Conservation (phyloP, 1,140 invertebrate genomes). For the Helicoverpa armigera region DNA sequence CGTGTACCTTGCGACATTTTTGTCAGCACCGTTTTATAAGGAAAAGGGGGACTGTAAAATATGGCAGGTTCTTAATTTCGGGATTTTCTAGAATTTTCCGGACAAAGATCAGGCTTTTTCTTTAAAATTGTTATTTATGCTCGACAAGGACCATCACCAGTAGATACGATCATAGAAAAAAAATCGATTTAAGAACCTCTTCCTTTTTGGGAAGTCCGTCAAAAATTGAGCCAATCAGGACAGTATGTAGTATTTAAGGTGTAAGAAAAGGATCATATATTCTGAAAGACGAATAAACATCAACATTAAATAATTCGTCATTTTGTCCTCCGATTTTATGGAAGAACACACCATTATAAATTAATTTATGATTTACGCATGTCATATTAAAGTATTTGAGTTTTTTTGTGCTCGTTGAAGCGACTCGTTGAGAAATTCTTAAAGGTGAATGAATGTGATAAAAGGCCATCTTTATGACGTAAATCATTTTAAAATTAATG, state of each 20-base stretch:
- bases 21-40: background rate
- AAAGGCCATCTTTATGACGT: slow-evolving; percentile 25
- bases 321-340: background rate
- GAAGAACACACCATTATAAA: slow-evolving; percentile 29
- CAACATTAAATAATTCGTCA: background rate
- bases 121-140: too few species aligned
- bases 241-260: too few species aligned
- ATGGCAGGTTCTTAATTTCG: background rate
- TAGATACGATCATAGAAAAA: too few species aligned
- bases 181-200: too few species aligned
- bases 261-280: too few species aligned
- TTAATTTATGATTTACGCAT: slow-evolving; percentile 26
- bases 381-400: slow-evolving; percentile 27
- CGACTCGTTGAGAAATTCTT: slow-evolving; percentile 21
- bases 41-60: background rate
- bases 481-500: slow-evolving; percentile 30
- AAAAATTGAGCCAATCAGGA: too few species aligned
- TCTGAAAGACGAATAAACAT: too few species aligned
- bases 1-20: slow-evolving; percentile 3
- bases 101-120: too few species aligned
- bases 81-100: too few species aligned
- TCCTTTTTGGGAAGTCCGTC: too few species aligned
- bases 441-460: slow-evolving; percentile 30
- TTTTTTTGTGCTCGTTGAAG: slow-evolving; percentile 19
- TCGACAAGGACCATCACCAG: too few species aligned